Conservation (phyloP, 64 coral and sea anemone genomes). For the Platygyra sinensis region DNA sequence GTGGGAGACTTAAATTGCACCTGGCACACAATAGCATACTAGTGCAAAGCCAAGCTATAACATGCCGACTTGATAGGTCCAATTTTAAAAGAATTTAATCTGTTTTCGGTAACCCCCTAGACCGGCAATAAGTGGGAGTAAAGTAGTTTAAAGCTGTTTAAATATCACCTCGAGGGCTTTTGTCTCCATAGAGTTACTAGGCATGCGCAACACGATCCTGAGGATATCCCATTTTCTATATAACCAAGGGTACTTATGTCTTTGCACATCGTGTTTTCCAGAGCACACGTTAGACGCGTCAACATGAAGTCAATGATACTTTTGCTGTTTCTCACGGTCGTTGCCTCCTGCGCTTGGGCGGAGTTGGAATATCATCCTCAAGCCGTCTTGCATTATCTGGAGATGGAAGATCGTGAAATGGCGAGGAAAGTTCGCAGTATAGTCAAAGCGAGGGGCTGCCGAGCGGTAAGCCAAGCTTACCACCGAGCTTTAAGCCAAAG, state of each 20-base stretch:
- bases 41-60: not conserved
- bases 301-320: not conserved
- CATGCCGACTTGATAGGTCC: not conserved
- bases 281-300: not conserved
- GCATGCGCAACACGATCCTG: not conserved
- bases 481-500: not conserved
- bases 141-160: conserved; percentile 12
- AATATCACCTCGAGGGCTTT: not conserved
- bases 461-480: not conserved
- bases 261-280: conserved; percentile 19
- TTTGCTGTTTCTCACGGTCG: not conserved
- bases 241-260: not conserved
- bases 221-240: not conserved
- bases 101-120: not conserved
- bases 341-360: not conserved
- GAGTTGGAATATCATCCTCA: not conserved
- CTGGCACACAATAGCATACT: not conserved
- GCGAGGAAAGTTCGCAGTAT: not conserved
- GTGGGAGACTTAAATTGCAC: not conserved
- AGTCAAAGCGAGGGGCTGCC: not conserved
- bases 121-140: not conserved
- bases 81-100: not conserved
- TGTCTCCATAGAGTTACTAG: not conserved
- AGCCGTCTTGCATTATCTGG: not conserved
- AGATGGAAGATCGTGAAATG: conserved; percentile 5